phyloP scores from a whole-genome alignment of 2,113 vertebrate species.

The Cryptomyrus ogoouensis region DNA sequence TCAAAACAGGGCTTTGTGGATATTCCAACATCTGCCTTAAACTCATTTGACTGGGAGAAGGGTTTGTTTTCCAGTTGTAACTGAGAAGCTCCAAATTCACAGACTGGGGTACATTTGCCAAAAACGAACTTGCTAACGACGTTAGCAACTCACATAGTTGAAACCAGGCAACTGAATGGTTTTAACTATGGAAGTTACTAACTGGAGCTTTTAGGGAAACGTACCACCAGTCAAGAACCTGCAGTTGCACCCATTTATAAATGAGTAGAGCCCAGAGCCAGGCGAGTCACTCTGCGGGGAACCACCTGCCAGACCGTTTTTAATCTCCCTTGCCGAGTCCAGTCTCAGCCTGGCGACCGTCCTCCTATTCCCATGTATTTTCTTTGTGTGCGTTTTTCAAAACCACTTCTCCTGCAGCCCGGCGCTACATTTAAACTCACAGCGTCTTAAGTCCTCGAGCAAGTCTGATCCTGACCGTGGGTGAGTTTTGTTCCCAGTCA shows the following conservation, averaged over 20 bases:
- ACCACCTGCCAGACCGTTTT: not conserved
- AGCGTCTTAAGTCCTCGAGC: constrained; percentile 34
- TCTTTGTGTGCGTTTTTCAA: not conserved
- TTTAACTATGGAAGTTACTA: not conserved
- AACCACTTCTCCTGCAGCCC: not conserved
- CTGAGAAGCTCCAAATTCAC: not conserved
- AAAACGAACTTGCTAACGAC: not conserved
- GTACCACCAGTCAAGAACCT: not conserved
- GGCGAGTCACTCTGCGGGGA: not conserved
- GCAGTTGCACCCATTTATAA: not conserved
- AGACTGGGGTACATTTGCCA: not conserved
- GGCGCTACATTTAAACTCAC: not conserved
- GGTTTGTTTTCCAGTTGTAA: not conserved
- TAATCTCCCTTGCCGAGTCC: not conserved
- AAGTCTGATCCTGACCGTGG: constrained; percentile 94
- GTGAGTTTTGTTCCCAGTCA: constrained; percentile 97
- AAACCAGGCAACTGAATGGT: not conserved
- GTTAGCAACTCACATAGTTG: not conserved
- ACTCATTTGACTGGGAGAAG: not conserved
- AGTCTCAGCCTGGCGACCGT: not conserved
- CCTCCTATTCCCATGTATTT: not conserved
- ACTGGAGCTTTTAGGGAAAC: not conserved
- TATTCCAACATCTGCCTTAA: not conserved
- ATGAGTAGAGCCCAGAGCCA: not conserved
- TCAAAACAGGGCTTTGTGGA: not conserved